Evolutionary conservation across 2,888 invertebrate species (phyloP).

Genomic region (Eilema griseolum): DNA sequence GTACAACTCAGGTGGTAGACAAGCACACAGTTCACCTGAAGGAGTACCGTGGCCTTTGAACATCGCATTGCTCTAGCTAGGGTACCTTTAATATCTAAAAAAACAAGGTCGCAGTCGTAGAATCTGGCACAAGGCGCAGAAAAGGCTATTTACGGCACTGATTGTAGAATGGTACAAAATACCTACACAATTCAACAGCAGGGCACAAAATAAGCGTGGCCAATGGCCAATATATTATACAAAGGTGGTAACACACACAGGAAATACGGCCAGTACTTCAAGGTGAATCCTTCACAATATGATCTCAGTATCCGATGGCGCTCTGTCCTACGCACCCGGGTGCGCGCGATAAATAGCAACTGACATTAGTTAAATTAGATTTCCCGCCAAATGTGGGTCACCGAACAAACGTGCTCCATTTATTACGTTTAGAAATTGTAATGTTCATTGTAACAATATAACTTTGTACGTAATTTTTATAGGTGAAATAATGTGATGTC

Average conservation of each 20-base stretch:
- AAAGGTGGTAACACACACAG: slow-evolving; percentile 29
- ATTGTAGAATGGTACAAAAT: background rate
- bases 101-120: no score
- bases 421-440: slow-evolving; percentile 51
- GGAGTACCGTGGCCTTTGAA: no score
- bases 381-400: slow-evolving; percentile 76
- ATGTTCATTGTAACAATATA: slow-evolving; percentile 44
- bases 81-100: no score
- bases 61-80: no score
- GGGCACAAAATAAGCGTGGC: slow-evolving; percentile 12
- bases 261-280: slow-evolving; percentile 47
- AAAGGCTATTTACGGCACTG: no score
- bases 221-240: slow-evolving; percentile 4
- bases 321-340: slow-evolving; percentile 54
- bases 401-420: slow-evolving; percentile 56
- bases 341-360: slow-evolving; percentile 72
- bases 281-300: slow-evolving; percentile 58
- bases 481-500: slow-evolving; percentile 57
- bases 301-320: slow-evolving; percentile 57
- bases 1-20: no score
- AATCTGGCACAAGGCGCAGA: no score
- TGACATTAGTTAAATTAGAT: slow-evolving; percentile 77
- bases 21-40: no score
- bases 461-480: slow-evolving; percentile 29
- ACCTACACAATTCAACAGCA: slow-evolving; percentile 5